Conservation (phyloP, 2,888 invertebrate species). For the Cephus nigrinus region DNA sequence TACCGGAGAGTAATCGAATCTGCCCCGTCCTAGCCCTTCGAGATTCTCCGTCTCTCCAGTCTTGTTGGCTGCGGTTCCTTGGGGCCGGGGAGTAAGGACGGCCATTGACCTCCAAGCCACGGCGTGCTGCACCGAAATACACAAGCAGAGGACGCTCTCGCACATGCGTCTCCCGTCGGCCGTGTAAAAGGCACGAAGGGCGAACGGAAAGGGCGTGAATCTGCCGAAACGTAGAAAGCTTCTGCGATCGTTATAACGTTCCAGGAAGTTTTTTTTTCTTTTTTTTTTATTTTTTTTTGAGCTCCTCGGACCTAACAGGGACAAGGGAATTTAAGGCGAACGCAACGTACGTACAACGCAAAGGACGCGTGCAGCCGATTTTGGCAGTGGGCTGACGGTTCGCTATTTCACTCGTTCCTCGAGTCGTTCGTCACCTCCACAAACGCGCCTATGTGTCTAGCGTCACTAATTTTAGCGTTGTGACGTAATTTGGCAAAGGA, state of each 20-base stretch:
- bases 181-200: constrained; percentile 39
- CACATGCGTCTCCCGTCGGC: constrained; percentile 47
- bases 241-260: background rate
- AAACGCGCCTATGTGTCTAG: background rate
- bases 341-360: background rate
- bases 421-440: background rate
- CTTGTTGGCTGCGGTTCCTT: constrained; percentile 37
- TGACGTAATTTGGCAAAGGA: constrained; percentile 7
- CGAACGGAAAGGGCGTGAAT: constrained; percentile 39
- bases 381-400: background rate
- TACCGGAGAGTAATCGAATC: background rate
- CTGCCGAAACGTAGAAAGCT: constrained; percentile 30
- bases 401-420: background rate
- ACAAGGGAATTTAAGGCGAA: background rate
- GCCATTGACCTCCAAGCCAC: constrained; percentile 65
- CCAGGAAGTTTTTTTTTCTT: background rate
- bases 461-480: background rate
- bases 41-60: constrained; percentile 25
- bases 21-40: background rate
- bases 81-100: constrained; percentile 65
- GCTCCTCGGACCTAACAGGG: background rate
- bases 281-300: background rate
- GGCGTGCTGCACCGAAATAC: constrained; percentile 62
- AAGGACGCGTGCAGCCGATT: background rate
- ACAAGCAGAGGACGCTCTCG: constrained; percentile 52